Base-by-base conservation (phyloP, 1,140 invertebrate genomes). In the Orchesella cincta region DNA sequence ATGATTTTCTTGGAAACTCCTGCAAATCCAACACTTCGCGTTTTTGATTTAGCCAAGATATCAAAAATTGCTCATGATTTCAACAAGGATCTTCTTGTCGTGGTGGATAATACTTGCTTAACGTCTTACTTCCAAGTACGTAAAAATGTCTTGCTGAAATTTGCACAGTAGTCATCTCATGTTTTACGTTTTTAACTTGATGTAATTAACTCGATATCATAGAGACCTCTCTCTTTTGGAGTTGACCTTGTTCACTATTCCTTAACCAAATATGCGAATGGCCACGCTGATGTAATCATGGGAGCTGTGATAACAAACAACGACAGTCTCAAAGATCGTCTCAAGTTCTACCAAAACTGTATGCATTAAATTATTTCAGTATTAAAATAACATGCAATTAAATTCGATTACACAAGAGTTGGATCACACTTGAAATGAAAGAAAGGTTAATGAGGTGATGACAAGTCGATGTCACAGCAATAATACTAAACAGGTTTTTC, bases 251-350 rank as follows among this genome's bases (percentile, higher is more conserved):
- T 93, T 1, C 86, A 95, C 79, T 97, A 99, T 87, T 99, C 97
- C 0, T 82, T 98, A 33, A 98, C 97, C 0, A 99, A 73, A 23
- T 73, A 73, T 26, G 39, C 39, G 5, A 73, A 73, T 31, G 71
- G 97, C 0, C 97, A 99, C 85, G 93, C 94, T 0, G 98, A 99
- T 88, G 93, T 98, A 54, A 92, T 99, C 0, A 99, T 99, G 98
- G 98, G 98, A 2, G 92, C 93, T 14, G 88, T 92, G 3, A 88
- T 93, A 33, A 90, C 92, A 1, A 96, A 91, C 79, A 88, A 91
- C 83, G 89, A 93, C 73, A 90, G 90, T 67, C 81, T 98, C 0
- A 89, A 90, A 81, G 84, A 92, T 33, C 89, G 88, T 84, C 84
- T 99, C 18, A 88, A 90, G 79, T 98, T 93, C 86, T 86, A 96